A percentile compares a stretch with the other conserved stretches of the same genome.
Conservation (phyloP, 2,888 invertebrate genomes). For the Leptogaster cylindrica region DNA sequence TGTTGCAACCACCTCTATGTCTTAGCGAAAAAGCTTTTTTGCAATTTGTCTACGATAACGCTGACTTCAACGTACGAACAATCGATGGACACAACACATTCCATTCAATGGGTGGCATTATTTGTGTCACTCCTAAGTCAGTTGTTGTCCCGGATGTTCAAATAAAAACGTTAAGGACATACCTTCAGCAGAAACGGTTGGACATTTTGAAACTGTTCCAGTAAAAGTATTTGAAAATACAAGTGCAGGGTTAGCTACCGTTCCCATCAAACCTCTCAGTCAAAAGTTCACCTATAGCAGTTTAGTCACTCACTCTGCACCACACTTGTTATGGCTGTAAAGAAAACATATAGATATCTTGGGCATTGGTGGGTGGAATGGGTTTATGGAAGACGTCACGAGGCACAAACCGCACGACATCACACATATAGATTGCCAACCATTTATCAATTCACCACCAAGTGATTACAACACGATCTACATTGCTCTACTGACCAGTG, state of each 20-base stretch:
- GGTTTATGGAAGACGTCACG: neutral
- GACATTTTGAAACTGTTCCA: neutral
- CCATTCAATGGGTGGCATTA: neutral
- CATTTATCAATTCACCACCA: neutral
- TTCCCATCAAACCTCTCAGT: too few relatives aligned
- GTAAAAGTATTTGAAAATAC: neutral
- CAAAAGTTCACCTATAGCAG: too few relatives aligned
- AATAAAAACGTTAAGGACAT: too few relatives aligned
- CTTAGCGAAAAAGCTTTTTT: too few relatives aligned
- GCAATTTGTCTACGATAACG: too few relatives aligned
- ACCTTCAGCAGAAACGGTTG: neutral
- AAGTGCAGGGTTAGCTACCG: too few relatives aligned
- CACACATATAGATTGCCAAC: neutral
- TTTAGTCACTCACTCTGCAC: too few relatives aligned
- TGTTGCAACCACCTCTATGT: slow-evolving; percentile 53
- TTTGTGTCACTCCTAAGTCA: neutral
- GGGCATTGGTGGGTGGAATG: neutral
- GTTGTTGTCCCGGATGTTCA: neutral
- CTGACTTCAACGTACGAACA: too few relatives aligned
- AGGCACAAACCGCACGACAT: neutral
- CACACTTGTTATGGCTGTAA: neutral
- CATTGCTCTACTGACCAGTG: neutral
- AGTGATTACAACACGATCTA: neutral
- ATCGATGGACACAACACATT: too few relatives aligned
- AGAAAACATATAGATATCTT: neutral